Evolutionary conservation across 1,140 invertebrate genomes (phyloP).

Genomic region (Drosophila dunni): DNA sequence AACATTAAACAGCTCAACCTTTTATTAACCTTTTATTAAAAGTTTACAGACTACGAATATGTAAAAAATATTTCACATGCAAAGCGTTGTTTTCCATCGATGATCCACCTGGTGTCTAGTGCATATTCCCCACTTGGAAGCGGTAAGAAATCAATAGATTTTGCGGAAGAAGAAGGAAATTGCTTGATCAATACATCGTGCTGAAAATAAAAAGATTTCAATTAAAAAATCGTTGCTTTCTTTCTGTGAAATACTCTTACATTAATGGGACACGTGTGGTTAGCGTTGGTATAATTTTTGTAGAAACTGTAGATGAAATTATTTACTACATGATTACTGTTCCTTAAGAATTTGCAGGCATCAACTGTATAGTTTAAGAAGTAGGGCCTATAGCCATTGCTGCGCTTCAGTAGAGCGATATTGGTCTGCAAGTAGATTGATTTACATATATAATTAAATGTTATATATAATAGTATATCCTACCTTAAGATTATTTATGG

Average conservation of each 20-base stretch:
- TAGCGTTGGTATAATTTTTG: slow-evolving; percentile 27
- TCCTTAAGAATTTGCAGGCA: slow-evolving; percentile 14
- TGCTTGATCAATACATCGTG: slow-evolving; percentile 20
- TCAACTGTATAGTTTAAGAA: slow-evolving; percentile 19
- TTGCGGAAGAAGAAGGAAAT: slow-evolving; percentile 28
- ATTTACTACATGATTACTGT: slow-evolving; percentile 10
- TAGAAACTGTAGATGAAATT: slow-evolving; percentile 11
- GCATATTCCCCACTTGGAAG: background rate
- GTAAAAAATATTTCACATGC: background rate
- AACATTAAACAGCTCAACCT: too few species aligned
- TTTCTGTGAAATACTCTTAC: background rate
- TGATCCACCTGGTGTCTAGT: background rate
- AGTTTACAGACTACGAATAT: background rate
- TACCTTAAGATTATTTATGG: slow-evolving; percentile 31
- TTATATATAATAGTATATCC: background rate
- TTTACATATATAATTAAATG: background rate
- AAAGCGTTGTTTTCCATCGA: slow-evolving; percentile 1
- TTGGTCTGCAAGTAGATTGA: slow-evolving; percentile 14
- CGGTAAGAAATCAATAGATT: slow-evolving; percentile 13
- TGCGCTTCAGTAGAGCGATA: slow-evolving; percentile 12
- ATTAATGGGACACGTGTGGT: slow-evolving; percentile 34
- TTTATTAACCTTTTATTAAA: background rate
- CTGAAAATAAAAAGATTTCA: slow-evolving; percentile 5
- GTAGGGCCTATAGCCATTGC: slow-evolving; percentile 30
- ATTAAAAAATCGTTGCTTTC: too few species aligned